Evolutionary conservation across 2,888 invertebrate genomes (phyloP), one percentile per base, ranked within the genome.

Genomic region (Agrenia bidenticulata): DNA sequence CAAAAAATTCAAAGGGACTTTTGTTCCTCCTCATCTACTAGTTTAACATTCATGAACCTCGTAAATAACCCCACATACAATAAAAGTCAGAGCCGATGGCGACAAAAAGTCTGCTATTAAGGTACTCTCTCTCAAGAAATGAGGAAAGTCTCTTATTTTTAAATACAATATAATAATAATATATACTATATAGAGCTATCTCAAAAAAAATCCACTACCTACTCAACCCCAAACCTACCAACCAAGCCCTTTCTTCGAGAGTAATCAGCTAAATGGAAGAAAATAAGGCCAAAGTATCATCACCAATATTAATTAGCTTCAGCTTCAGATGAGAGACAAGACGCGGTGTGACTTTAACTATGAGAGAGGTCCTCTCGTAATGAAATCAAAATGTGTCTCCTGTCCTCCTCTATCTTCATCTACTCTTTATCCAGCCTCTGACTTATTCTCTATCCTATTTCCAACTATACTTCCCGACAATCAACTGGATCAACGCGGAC

Each of bases 261-360:
- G 67, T 72, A 72, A 72, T 72, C 72, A 72, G 63, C 64, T 56
- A 72, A 72, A 72, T 72, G 72, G 72, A 70, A 61, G 69, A 69
- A 69, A 68, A 72, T 70, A 66, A 66, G 69, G 68, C 66, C 68
- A 67, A 66, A 72, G 61, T 67, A 68, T 69, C 67, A 67, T 64
- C 69, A 69, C 73, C 66, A 69, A 71, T 73, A 68, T 71, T 71
- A 73, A 71, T 71, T 71, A 71, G 67, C 65, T 66, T 63, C 64
- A 67, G 54, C 63, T n/a, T n/a, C n/a, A n/a, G n/a, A n/a, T n/a
- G 21, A 64, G 63, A 59, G 53, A 66, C 66, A 56, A 56, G 21
- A 67, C 59, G 56, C 51, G 51, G 13, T 23, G 7, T 45, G 17
- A 45, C 17, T 23, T 24, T 51, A 24, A 24, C 21, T 17, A 23